Evolutionary conservation across 53 echinoderm and acorn worm genomes (phyloP), one percentile per base, ranked within the genome.

Genomic region (Antedon mediterranea): DNA sequence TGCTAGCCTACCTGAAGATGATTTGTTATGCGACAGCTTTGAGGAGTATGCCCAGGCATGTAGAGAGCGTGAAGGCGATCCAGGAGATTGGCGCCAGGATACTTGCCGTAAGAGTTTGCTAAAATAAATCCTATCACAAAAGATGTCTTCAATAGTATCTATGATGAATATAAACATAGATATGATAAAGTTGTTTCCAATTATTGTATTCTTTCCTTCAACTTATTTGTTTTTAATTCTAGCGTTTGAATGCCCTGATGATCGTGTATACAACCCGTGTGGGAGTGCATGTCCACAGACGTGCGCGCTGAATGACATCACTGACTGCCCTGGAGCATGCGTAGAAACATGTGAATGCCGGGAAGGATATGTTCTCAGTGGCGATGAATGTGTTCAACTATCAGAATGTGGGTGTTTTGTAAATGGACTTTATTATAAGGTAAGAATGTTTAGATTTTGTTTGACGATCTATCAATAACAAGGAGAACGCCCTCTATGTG

Each of bases 301-400:
- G 34, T 93, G 93, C 79, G 87, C 83, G 20, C 20, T 57, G 57
- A 57, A 15, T 57, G 57, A 57, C 20, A 2, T 57, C 23, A 26
- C 9, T 57, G 85, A 89, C 71, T 85, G 82, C 30, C 78, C 87
- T 34, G 89, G 82, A 5, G 43, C 44, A 34, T 93, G 93, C 74
- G 78, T 82, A 43, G 93, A 93, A 78, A 83, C 85, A n/a, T 93
- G 93, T 41, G 33, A 81, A 42, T 93, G 93, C 34, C 89, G 85
- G 15, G 78, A 85, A 28, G 93, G 89, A 71, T 75, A 80, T 72
- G 81, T 93, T 6, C 42, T 90, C 74, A 87, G 87, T 32, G 85
- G 83, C 30, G 83, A 85, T 14, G 75, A 75, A 31, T 93, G 93
- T 73, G 85, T 93, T 30, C 79, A 81, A 14, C 85, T 85, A 33